Base-by-base conservation (phyloP, 2,888 invertebrate genomes). In the Oscheius sp. region DNA sequence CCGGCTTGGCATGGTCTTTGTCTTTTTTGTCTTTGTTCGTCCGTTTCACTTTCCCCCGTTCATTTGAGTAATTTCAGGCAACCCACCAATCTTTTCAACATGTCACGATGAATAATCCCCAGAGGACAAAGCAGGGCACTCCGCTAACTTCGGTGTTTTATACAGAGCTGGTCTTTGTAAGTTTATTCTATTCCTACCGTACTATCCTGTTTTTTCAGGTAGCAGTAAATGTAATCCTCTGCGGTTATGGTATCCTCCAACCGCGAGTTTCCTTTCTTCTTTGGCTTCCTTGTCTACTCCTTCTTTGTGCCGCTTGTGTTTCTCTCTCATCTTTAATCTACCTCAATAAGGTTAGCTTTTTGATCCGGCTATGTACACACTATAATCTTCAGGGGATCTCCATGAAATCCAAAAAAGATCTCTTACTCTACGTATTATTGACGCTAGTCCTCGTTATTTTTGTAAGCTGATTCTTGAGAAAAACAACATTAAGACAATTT, bases 361-460 rank as follows among this genome's bases (percentile, higher is more conserved):
- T 35, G 35, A 3, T 9, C 35, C 29, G n/a, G 29, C 18, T 23
- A 7, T 55, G n/a, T 2, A 3, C 16, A 55, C 45, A 45, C 18
- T 21, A n/a, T 13, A 23, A 53, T 52, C 23, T 49, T 18, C 52
- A 71, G 71, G 71, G 71, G 29, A 56, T 71, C 9, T 53, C 71
- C 18, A 18, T 59, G 29, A 46, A 56, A 29, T 71, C 61, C 21
- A 59, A 56, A 23, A 27, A 71, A 27, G 56, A 63, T 46, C 63
- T 71, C 18, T 21, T 71, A 29, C 21, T 59, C 9, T 71, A 61
- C 52, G 46, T 61, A 23, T 25, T 71, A 18, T 35, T 71, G 52
- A 71, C 71, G 9, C n/a, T 71, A n/a, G 18, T 71, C n/a, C 52
- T 71, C 3, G 53, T 71, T 27, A 29, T 71, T 41, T 71, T 71